phyloP scores from a whole-genome alignment of 2,888 invertebrate species.

The Phortica okadai region DNA sequence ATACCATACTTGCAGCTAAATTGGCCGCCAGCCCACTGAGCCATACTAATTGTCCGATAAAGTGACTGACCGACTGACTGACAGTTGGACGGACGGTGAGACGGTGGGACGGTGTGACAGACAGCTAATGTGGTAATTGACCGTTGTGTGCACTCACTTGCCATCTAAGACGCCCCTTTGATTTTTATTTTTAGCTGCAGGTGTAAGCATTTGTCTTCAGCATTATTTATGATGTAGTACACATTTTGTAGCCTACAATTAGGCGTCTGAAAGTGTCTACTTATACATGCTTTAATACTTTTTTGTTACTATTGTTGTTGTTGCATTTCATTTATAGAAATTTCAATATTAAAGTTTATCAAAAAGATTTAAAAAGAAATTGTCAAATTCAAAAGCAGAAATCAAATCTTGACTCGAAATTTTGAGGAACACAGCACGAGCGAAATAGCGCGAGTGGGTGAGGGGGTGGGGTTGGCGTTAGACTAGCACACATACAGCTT shows the following conservation, averaged over 20 bases:
- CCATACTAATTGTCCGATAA: background rate
- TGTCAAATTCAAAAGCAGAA: background rate
- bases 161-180: background rate
- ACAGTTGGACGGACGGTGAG: too few species aligned
- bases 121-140: constrained; percentile 13
- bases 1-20: background rate
- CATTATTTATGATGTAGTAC: constrained; percentile 7
- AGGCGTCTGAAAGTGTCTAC: background rate
- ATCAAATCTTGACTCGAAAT: background rate
- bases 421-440: background rate
- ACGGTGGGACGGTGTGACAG: too few species aligned
- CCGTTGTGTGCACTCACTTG: background rate
- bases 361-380: background rate
- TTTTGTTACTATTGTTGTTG: too few species aligned
- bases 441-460: too few species aligned
- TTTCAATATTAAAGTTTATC: too few species aligned
- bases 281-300: too few species aligned
- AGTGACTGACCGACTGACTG: too few species aligned
- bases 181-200: background rate
- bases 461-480: too few species aligned
- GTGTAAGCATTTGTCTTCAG: background rate
- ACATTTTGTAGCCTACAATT: background rate
- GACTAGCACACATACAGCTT: background rate
- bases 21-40: background rate
- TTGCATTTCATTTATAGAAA: too few species aligned